Conservation (phyloP, 2,113 vertebrate genomes). For the Lanius collurio region DNA sequence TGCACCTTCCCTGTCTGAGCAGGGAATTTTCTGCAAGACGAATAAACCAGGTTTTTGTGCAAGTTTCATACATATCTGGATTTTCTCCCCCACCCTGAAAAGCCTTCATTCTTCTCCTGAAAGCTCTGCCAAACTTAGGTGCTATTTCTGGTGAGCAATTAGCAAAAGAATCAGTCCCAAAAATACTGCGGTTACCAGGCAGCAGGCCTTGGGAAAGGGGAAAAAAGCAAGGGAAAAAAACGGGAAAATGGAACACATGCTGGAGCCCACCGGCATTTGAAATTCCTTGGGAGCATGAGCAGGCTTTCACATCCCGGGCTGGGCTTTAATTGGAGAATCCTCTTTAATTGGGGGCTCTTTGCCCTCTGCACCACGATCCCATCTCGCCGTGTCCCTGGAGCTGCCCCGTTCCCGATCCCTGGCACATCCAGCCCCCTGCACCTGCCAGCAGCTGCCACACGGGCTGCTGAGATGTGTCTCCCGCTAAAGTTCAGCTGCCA, state of each 20-base stretch:
- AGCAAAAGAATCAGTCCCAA: constrained; percentile 66
- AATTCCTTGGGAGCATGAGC: not conserved
- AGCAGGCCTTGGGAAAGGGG: constrained; percentile 25
- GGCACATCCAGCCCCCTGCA: not conserved
- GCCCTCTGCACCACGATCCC: not conserved
- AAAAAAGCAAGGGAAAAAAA: not conserved
- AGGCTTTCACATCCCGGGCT: not conserved
- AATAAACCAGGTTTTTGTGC: not conserved
- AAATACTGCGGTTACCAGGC: constrained; percentile 69
- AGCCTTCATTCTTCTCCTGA: constrained; percentile 57
- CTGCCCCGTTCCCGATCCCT: not conserved
- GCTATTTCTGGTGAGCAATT: constrained; percentile 74
- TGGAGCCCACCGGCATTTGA: constrained; percentile 8
- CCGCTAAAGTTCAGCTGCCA: not conserved
- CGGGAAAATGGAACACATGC: not conserved
- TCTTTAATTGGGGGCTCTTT: not conserved
- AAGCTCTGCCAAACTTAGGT: constrained; percentile 64
- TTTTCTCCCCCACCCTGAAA: not conserved
- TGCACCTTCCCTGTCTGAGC: not conserved
- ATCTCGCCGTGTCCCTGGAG: not conserved
- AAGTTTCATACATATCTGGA: constrained; percentile 19
- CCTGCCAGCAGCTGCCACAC: not conserved
- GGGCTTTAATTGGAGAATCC: constrained; percentile 8
- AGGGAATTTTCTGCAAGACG: not conserved
- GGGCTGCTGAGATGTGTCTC: not conserved